Evolutionary conservation across 2,113 vertebrate genomes (phyloP), one percentile per base, ranked within the genome.

Genomic region (Montifringilla adamsi): DNA sequence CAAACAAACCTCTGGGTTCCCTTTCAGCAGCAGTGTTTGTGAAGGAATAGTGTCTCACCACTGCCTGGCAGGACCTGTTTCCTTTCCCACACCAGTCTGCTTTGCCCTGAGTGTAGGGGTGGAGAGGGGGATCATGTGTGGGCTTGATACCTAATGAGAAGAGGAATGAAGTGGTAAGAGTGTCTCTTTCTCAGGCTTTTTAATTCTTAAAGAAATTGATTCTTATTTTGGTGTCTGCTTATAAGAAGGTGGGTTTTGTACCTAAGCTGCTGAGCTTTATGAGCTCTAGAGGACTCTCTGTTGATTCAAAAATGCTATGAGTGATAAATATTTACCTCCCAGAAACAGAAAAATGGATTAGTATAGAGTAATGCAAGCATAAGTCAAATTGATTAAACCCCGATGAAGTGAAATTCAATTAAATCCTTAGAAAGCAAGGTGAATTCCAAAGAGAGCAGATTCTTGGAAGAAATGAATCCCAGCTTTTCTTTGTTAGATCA

Each of bases 51-150:
- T 27, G 21, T 79, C 27, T 86, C 2, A 2, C 39, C 0, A 0
- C 26, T 63, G 33, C 56, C 30, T 3, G 8, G 24, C 4, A 5
- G 35, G 13, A 49, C 24, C 10, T 0, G 0, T 66, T 64, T n/a
- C n/a, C 17, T 33, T 56, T 91, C 41, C 23, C 41, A 58, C 18
- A 26, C 6, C 2, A 14, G 18, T 59, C 12, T 64, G 17, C 27
- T 87, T 72, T 66, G n/a, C 17, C 26, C 31, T 60, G 6, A 33
- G 16, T 3, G 0, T 22, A 55, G 3, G 13, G 6, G 3, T 37
- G 20, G 26, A 53, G 31, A 44, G 2, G 11, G 28, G 15, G 14
- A 13, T 56, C 50, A 24, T 17, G 31, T 1, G 1, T 4, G 15
- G 13, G 18, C 15, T 64, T 83, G 28, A 15, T 7, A 33, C 6